Evolutionary conservation across 1,140 invertebrate species (phyloP), one percentile per base, ranked within the genome.

Genomic region (Epicauta chinensis): DNA sequence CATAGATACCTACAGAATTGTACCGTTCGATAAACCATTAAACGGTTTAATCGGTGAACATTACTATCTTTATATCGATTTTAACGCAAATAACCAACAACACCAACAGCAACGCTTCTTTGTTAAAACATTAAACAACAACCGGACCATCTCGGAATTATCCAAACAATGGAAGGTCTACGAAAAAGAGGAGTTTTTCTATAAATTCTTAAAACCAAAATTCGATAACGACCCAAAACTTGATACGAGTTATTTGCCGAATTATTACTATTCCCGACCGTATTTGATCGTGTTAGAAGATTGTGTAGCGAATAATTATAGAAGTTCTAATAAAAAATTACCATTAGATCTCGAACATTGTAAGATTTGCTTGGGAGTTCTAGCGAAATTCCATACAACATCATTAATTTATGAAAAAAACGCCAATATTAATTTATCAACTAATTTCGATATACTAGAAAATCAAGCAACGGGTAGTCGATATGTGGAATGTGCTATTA

Each of bases 331-430:
- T 1, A 59, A 56, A 13, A 48, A 50, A 16, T 9, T 36, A 32
- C 29, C 17, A 12, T 31, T 60, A 7, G 60, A 62, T 41, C 16
- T 48, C 0, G 41, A 58, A 16, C 58, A 60, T 38, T 62, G 60
- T 35, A 43, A 44, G 17, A 16, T 61, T 6, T 66, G 61, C 36
- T 47, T 73, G 14, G 43, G 38, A n/a, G 39, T 55, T 3, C 12
- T 73, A 5, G 71, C 71, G 4, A 59, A 58, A 45, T 44, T 72
- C 7, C 71, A 73, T 37, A 63, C 63, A 0, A 55, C 62, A 1
- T 65, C 63, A 7, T 11, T 73, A 1, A 12, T 67, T 0, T 63
- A 63, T 16, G 70, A 15, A 42, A 48, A 11, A 51, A 66, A 44
- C 36, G 44, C 2, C 16, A 57, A n/a, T n/a, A n/a, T 15, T 29